Evolutionary conservation across 2,888 invertebrate species (phyloP), one percentile per base, ranked within the genome.

Genomic region (Orthosia incerta): DNA sequence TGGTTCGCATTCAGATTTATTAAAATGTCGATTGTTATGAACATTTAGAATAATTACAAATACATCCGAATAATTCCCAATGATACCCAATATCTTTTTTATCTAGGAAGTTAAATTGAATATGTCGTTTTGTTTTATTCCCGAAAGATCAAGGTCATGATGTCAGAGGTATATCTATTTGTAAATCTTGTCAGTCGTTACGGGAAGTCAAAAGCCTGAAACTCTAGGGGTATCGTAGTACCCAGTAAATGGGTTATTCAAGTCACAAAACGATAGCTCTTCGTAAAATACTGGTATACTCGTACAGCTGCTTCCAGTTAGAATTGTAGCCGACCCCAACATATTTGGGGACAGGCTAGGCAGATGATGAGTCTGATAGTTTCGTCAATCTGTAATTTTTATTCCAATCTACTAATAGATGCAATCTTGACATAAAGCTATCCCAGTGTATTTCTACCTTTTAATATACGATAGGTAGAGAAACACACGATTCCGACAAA

Each of bases 151-250:
- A 50, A 9, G n/a, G n/a, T n/a, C 23, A 15, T 1, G 55, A 69
- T 53, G 62, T 74, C 75, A n/a, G 64, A 45, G n/a, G 31, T 23
- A 50, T 57, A 15, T 67, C 67, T 7, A 39, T 59, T 39, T 59
- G n/a, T 0, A 7, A n/a, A 39, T 39, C 3, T 39, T 13, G 2
- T 1, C 18, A 57, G 31, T 39, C 5, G 4, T 2, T n/a, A 12
- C 15, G n/a, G n/a, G 5, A n/a, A 39, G 4, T 39, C 0, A 59
- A 59, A 56, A 56, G n/a, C 13, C 12, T 13, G 13, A 39, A 57
- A 39, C 0, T 13, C 2, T n/a, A 53, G 20, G 51, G 12, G 20
- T 53, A 51, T n/a, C 15, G 50, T 18, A 18, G 3, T 20, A 51
- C 51, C 51, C 51, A 20, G n/a, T 51, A 11, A 51, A n/a, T 51